Conservation (phyloP, 2,797 vertebrate genomes). For the Microctenopoma stevenorrisi region DNA sequence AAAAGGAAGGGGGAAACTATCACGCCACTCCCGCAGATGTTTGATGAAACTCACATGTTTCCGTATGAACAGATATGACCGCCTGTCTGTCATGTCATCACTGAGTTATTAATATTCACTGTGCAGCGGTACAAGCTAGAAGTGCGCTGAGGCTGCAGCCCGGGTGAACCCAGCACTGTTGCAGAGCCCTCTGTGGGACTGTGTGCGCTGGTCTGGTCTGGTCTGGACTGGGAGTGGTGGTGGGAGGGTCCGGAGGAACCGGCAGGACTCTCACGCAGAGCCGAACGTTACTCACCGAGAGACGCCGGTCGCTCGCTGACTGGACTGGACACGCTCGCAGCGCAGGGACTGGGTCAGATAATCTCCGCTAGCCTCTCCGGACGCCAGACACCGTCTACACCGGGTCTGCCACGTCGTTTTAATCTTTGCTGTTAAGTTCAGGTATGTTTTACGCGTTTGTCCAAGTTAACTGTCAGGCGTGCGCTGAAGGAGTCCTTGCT, state of each 20-base stretch:
- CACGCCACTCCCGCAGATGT: slow-evolving; percentile 27
- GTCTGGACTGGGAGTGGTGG: slow-evolving; percentile 49
- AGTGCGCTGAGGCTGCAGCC: background rate
- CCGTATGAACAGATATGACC: background rate
- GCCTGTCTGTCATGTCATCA: background rate
- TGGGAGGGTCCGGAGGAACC: slow-evolving; percentile 57
- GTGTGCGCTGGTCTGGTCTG: slow-evolving; percentile 6
- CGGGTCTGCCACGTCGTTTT: background rate
- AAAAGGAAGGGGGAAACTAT: slow-evolving; percentile 46
- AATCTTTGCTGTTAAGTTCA: slow-evolving; percentile 46
- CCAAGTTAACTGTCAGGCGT: no score
- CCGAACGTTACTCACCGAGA: slow-evolving; percentile 21
- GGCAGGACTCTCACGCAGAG: slow-evolving; percentile 28
- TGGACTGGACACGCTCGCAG: slow-evolving; percentile 14
- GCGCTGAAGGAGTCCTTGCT: background rate
- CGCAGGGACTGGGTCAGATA: slow-evolving; percentile 6
- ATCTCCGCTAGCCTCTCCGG: background rate
- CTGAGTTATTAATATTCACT: background rate
- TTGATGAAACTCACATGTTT: background rate
- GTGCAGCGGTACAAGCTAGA: no score
- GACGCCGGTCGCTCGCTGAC: slow-evolving; percentile 26
- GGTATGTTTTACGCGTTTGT: slow-evolving; percentile 44
- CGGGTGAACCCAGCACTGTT: background rate
- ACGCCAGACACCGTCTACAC: background rate
- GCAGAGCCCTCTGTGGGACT: slow-evolving; percentile 14